Conservation (phyloP, 2,888 invertebrate genomes). For the Tenthredo scrophulariae region DNA sequence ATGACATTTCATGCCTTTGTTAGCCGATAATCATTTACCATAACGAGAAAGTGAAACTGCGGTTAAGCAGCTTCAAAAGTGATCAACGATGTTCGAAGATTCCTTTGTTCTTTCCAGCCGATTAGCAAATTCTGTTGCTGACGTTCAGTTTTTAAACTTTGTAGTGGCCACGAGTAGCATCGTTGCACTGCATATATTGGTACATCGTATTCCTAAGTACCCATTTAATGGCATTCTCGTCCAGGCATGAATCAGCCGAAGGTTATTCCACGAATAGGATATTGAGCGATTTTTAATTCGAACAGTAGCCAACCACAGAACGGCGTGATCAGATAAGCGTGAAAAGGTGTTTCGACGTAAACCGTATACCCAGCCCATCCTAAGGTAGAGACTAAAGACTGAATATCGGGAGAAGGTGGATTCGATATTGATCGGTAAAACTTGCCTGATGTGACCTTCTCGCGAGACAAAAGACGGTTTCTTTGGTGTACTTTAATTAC, state of each 20-base stretch:
- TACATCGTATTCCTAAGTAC: slow-evolving; percentile 39
- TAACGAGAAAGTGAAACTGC: slow-evolving; percentile 26
- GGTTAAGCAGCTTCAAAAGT: not conserved
- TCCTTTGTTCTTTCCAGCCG: slow-evolving; percentile 20
- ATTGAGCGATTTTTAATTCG: not conserved
- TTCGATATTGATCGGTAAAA: slow-evolving; percentile 27
- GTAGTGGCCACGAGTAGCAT: not conserved
- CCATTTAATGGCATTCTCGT: slow-evolving; percentile 14
- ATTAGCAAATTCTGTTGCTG: not conserved
- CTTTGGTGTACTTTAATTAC: not conserved
- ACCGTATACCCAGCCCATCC: not conserved
- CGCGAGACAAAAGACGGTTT: slow-evolving; percentile 31
- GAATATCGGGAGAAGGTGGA: not conserved
- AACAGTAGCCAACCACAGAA: slow-evolving; percentile 20
- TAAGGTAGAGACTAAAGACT: not conserved
- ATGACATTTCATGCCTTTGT: slow-evolving; percentile 25
- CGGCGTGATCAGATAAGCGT: not conserved
- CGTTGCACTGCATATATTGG: not conserved
- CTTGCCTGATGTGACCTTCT: slow-evolving; percentile 29
- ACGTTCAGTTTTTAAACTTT: not conserved
- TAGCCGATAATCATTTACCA: slow-evolving; percentile 25
- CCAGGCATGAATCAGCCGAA: slow-evolving; percentile 29
- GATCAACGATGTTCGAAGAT: slow-evolving; percentile 8
- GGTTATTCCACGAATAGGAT: not conserved
- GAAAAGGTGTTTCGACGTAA: slow-evolving; percentile 11